phyloP scores from a whole-genome alignment of 1,140 invertebrate species.

The Trichomalopsis sarcophagae region DNA sequence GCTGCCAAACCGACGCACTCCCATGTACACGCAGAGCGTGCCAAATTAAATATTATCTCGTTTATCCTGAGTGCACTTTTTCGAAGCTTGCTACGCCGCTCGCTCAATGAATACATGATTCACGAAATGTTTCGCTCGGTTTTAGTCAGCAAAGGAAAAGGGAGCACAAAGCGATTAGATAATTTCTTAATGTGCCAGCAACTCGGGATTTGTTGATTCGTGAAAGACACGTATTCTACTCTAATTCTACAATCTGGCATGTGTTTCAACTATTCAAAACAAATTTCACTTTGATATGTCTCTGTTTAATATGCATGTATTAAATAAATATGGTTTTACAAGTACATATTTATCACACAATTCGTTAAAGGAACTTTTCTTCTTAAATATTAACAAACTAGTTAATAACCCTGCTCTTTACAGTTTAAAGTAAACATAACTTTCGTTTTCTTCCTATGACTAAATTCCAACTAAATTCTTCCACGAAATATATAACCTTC shows the following conservation, averaged over 20 bases:
- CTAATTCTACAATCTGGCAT: constrained; percentile 33
- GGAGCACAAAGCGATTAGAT: not conserved
- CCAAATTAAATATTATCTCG: not conserved
- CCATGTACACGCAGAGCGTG: not conserved
- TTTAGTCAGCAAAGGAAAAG: not conserved
- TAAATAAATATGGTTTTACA: constrained; percentile 42
- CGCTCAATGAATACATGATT: too few relatives aligned
- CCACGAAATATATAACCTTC: not conserved
- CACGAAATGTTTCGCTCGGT: not conserved
- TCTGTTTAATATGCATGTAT: constrained; percentile 39
- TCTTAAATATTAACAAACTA: constrained; percentile 31
- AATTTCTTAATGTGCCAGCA: not conserved
- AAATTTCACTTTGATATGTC: constrained; percentile 28
- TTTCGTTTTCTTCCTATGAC: not conserved
- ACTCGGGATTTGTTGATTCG: not conserved
- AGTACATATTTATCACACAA: constrained; percentile 26
- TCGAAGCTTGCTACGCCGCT: not conserved
- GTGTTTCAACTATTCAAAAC: constrained; percentile 18
- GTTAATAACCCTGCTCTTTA: not conserved
- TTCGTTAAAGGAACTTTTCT: not conserved
- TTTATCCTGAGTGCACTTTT: not conserved
- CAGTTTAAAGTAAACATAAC: not conserved
- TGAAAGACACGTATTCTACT: constrained; percentile 12
- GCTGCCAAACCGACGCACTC: not conserved
- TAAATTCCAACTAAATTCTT: not conserved